Evolutionary conservation across 2,113 vertebrate species (phyloP), one percentile per base, ranked within the genome.

Genomic region (Merops nubicus): DNA sequence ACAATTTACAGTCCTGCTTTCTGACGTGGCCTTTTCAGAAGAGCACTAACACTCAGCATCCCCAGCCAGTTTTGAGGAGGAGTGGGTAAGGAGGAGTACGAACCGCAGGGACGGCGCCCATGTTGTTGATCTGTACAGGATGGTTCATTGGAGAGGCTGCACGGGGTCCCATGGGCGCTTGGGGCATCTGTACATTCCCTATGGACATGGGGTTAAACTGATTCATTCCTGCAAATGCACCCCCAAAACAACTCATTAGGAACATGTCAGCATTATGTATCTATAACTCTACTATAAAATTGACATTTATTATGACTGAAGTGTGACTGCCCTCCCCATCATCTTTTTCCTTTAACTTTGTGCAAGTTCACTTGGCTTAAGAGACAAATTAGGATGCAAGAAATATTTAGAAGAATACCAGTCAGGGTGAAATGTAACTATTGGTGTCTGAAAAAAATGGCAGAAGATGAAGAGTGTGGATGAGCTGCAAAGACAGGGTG

Each of bases 61-160:
- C n/a, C n/a, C n/a, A n/a, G n/a, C 21, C 47, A 26, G 56, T 50
- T 85, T 3, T 16, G 62, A 80, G 19, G n/a, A 57, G 45, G 73
- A 59, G 9, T 7, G 9, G 23, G 53, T 33, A 96, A 62, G 8
- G 43, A 77, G 15, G 43, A 38, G 77, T 95, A 98, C 99, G 96
- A 95, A 99, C 99, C 97, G 98, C 93, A 60, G 99, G 98, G 82
- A 99, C 98, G 1, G 98, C 98, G 96, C 98, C 98, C 98, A 99
- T 99, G 98, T 95, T 98, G 96, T 98, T 99, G 98, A 99, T 99
- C 77, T 99, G 99, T 74, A 98, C 98, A 22, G 98, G 98, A 92
- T 99, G 99, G 98, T 97, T 99, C 99, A 99, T 99, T 6, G 99
- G 99, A 84, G 99, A 99, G 38, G 99, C 98, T 56, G 99, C 98